These are phyloP conservation scores for Agrochola macilenta DNA, from an alignment of 2,888 invertebrate genomes.

Conservation along the genomic window DNA sequence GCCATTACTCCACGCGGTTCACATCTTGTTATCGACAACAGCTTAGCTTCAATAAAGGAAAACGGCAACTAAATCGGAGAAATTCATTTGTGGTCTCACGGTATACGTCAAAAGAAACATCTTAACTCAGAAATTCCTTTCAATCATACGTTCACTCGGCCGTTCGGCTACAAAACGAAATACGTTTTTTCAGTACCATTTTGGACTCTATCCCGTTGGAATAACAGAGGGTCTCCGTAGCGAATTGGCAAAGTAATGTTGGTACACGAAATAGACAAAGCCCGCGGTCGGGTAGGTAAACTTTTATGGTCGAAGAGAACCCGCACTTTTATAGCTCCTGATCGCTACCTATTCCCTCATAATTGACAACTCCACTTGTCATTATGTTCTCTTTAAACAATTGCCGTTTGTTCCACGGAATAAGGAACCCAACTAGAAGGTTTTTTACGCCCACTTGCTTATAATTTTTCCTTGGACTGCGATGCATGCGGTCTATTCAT, in stretches of 20 bases:
- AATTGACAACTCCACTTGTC: constrained; percentile 89
- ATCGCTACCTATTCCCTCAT: constrained; percentile 90
- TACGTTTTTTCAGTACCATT: constrained; percentile 60
- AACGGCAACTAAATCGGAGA: constrained; percentile 44
- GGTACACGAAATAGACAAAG: constrained; percentile 80
- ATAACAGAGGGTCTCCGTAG: constrained; percentile 69
- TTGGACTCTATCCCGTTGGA: constrained; percentile 74
- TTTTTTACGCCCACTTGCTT: constrained; percentile 49
- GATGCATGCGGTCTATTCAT: constrained; percentile 41
- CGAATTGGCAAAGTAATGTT: constrained; percentile 69
- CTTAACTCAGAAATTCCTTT: constrained; percentile 64
- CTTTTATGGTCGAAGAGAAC: constrained; percentile 87
- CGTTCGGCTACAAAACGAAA: constrained; percentile 42
- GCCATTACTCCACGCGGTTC: constrained; percentile 16
- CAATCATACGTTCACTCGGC: constrained; percentile 61
- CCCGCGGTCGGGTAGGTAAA: constrained; percentile 86
- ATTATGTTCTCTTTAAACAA: constrained; percentile 87
- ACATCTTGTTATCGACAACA: constrained; percentile 30
- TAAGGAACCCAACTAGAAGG: constrained; percentile 61
- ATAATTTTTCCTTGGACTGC: constrained; percentile 50
- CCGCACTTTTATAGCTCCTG: constrained; percentile 89
- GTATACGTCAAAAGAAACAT: constrained; percentile 54
- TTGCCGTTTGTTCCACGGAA: constrained; percentile 73
- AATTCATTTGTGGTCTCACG: constrained; percentile 55
- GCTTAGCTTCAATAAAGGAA: constrained; percentile 43